Evolutionary conservation across 2,797 vertebrate genomes (phyloP).

Genomic region (Podargus strigoides): DNA sequence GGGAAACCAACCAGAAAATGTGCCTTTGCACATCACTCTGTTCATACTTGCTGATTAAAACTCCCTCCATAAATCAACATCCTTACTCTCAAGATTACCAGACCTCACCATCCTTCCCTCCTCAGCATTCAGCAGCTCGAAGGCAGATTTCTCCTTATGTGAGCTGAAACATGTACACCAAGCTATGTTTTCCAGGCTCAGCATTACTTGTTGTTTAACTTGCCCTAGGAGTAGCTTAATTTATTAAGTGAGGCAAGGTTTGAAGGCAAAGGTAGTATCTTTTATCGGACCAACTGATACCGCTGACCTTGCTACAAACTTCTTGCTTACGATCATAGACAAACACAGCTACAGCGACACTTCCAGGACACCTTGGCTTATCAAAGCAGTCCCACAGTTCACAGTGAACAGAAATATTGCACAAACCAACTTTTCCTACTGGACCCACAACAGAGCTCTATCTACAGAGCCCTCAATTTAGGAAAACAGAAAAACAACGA

Average conservation of each 20-base stretch:
- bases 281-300: background rate
- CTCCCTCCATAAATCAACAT: background rate
- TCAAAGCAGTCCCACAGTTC: background rate
- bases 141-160: background rate
- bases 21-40: background rate
- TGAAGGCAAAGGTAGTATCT: background rate
- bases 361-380: background rate
- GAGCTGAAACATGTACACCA: background rate
- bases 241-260: background rate
- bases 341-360: background rate
- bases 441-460: background rate
- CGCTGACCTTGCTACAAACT: background rate
- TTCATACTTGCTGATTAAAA: background rate
- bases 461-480: background rate
- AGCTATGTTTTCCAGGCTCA: background rate
- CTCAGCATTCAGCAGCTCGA: background rate
- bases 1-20: background rate
- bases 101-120: background rate
- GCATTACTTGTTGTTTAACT: background rate
- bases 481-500: background rate
- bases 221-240: background rate
- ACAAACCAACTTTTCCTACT: background rate
- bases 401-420: background rate
- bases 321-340: background rate
- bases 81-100: background rate